Base-by-base conservation (phyloP, 2,888 invertebrate genomes). In the Erebia aethiops region DNA sequence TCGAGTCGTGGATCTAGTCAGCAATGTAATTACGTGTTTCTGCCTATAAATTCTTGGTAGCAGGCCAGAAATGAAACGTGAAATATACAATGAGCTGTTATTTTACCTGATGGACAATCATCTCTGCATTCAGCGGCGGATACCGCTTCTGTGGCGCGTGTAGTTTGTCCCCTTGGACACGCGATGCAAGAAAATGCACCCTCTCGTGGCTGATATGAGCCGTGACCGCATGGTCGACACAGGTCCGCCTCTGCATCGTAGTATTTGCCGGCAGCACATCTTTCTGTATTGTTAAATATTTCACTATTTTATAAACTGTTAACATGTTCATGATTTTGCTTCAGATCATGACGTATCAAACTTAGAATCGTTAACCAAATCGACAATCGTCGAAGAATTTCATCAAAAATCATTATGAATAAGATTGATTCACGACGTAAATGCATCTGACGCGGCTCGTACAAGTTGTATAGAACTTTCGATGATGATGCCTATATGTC, bases 181-280 rank as follows among this genome's bases (percentile, higher is more conserved):
- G 98, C 94, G 69, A 96, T 94, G 82, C 98, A 98, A 1, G 96
- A 95, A 92, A 98, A 98, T 64, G 98, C 96, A 1, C 98, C 98
- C 88, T 98, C 98, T 52, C 95, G 95, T 0, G 98, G 96, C 85
- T 98, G 99, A 88, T 96, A 99, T 83, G 67, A 67, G 1, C 99
- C 99, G 82, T 98, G 97, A 0, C 99, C 98, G 85, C 99, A 99
- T 77, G 97, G 97, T 67, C 97, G 94, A 83, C 99, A 99, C 1
- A 98, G 94, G 57, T 98, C 98, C 0, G 97, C 96, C 58, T 96
- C 96, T 54, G 97, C 97, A 83, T 98, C 98, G 88, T 98, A 98
- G 90, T 97, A 99, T 92, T 98, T 98, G 73, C 99, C 99, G 73
- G 98, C 97, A 5, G 98, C 97, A 84, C 99, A 99, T 75, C 97